phyloP scores from a whole-genome alignment of 2,113 vertebrate species.

The Anolis sagrei region DNA sequence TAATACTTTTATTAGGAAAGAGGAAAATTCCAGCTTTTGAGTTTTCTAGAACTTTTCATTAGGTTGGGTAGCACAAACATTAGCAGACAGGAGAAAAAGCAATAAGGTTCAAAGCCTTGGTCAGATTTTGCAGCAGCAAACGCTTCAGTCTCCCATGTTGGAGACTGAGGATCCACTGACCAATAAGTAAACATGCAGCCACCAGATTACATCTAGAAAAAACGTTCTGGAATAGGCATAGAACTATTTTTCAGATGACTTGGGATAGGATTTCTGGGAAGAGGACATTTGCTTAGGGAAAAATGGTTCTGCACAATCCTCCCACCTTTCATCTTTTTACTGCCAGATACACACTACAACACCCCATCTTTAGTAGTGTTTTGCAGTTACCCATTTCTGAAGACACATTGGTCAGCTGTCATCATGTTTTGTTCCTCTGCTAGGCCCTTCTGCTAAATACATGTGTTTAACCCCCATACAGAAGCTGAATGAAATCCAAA shows the following conservation, averaged over 20 bases:
- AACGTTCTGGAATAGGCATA: too few relatives aligned
- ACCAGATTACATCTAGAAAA: too few relatives aligned
- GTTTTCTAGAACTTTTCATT: background rate
- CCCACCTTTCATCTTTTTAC: background rate
- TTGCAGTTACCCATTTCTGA: background rate
- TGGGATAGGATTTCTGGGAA: background rate
- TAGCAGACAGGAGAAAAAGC: background rate
- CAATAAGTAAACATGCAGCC: too few relatives aligned
- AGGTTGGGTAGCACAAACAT: background rate
- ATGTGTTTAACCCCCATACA: background rate
- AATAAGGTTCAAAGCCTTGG: background rate
- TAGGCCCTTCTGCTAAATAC: slow-evolving; percentile 17
- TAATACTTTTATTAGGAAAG: too few relatives aligned
- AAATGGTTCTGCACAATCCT: background rate
- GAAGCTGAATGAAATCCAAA: slow-evolving; percentile 9
- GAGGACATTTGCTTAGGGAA: too few relatives aligned
- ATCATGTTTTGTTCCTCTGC: background rate
- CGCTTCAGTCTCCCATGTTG: background rate
- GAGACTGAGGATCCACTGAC: too few relatives aligned
- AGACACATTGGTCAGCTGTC: background rate
- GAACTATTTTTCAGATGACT: too few relatives aligned
- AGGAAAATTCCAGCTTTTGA: too few relatives aligned
- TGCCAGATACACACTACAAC: background rate
- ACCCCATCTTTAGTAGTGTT: too few relatives aligned
- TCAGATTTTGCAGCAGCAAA: background rate